Conservation (phyloP, 1,140 invertebrate species). For the Solenopsis invicta region DNA sequence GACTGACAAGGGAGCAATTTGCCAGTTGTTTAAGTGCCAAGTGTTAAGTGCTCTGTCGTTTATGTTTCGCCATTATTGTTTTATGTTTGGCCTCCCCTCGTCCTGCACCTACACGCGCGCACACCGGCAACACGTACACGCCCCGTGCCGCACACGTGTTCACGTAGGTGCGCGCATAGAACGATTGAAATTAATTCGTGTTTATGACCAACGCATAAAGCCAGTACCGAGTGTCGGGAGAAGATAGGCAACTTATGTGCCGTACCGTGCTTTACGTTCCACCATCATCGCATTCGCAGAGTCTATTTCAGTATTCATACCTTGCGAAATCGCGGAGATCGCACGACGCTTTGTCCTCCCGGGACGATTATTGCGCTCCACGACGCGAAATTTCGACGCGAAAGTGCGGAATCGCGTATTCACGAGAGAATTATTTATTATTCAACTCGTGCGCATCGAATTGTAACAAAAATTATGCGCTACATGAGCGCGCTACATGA, state of each 20-base stretch:
- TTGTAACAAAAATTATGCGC: background rate
- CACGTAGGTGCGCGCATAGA: conserved; percentile 74
- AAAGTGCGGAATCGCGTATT: conserved; percentile 14
- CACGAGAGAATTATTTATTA: conserved; percentile 13
- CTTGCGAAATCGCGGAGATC: conserved; percentile 56
- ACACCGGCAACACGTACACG: background rate
- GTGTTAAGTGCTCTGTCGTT: conserved; percentile 87
- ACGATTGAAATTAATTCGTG: conserved; percentile 86
- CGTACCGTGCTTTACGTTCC: conserved; percentile 57
- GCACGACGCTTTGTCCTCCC: conserved; percentile 35
- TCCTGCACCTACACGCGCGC: conserved; percentile 34
- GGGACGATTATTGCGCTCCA: conserved; percentile 34
- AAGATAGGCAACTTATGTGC: conserved; percentile 77
- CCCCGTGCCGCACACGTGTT: conserved; percentile 22
- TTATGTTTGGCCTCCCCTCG: conserved; percentile 85
- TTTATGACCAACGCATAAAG: conserved; percentile 82
- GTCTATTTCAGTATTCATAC: conserved; percentile 74
- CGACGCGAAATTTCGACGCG: conserved; percentile 7
- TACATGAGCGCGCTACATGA: no score
- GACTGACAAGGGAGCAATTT: conserved; percentile 87
- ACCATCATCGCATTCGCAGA: conserved; percentile 45
- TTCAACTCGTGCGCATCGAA: background rate
- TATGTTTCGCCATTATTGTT: conserved; percentile 87
- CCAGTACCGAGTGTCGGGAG: conserved; percentile 70
- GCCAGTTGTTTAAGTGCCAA: conserved; percentile 87